Conservation (phyloP, 2,113 vertebrate species). For the Ageneiosus marmoratus region DNA sequence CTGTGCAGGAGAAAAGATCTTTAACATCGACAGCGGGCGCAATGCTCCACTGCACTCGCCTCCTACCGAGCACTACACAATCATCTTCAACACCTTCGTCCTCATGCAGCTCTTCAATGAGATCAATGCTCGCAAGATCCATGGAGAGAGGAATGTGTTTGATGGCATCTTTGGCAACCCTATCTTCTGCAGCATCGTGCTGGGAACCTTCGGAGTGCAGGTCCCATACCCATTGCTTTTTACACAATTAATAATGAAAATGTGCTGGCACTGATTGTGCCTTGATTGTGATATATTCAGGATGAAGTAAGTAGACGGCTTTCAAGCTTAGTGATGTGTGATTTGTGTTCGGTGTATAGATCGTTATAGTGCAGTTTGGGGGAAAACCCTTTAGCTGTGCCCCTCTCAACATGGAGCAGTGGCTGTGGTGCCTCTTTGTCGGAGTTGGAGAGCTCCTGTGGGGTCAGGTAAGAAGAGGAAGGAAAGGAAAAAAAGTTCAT, state of each 20-base stretch:
- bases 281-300: neutral
- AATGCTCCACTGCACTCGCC: conserved; percentile 84
- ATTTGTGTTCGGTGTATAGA: conserved; percentile 66
- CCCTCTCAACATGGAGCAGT: conserved; percentile 85
- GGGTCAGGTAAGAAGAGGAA: conserved; percentile 81
- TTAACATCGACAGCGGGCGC: conserved; percentile 87
- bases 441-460: conserved; percentile 89
- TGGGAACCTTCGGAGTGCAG: conserved; percentile 78
- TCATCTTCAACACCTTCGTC: conserved; percentile 82
- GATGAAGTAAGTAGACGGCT: neutral
- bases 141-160: conserved; percentile 82
- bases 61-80: conserved; percentile 85
- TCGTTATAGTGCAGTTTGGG: conserved; percentile 88
- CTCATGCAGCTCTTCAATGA: conserved; percentile 88
- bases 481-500: neutral
- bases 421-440: conserved; percentile 93
- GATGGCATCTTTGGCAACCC: conserved; percentile 82
- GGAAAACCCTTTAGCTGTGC: conserved; percentile 92
- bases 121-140: conserved; percentile 83
- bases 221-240: conserved; percentile 54
- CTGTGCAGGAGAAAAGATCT: conserved; percentile 82
- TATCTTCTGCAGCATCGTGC: conserved; percentile 84
- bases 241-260: neutral
- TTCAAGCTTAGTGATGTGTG: neutral
- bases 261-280: neutral